These are phyloP conservation scores for Petrolisthes cinctipes DNA, from an alignment of 2,888 invertebrate genomes.

Conservation along the genomic window DNA sequence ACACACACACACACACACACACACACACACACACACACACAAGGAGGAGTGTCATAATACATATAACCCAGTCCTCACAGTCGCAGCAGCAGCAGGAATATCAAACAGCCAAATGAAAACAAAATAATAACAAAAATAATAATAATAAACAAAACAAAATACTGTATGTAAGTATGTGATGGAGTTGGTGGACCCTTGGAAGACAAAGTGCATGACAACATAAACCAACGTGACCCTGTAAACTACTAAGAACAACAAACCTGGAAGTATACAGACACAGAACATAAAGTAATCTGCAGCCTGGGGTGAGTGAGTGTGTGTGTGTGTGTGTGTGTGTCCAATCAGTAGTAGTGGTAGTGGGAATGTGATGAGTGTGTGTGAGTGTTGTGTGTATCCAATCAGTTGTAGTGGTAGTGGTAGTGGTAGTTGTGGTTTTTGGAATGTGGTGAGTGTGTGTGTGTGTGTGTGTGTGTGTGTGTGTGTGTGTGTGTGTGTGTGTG, in stretches of 20 bases:
- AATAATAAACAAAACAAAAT: too few relatives aligned
- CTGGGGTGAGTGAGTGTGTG: too few relatives aligned
- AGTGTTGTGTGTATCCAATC: background rate
- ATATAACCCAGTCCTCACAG: too few relatives aligned
- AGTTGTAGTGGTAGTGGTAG: background rate
- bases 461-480: too few relatives aligned
- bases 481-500: background rate
- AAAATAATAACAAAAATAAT: too few relatives aligned
- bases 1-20: background rate
- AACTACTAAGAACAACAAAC: background rate
- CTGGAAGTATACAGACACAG: background rate
- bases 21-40: too few relatives aligned
- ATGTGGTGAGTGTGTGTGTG: too few relatives aligned
- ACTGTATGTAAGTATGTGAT: background rate
- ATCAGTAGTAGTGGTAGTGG: background rate
- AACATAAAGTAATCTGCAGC: background rate
- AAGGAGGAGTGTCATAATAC: too few relatives aligned
- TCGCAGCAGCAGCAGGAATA: too few relatives aligned
- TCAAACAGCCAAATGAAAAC: background rate
- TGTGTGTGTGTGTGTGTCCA: too few relatives aligned
- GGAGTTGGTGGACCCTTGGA: background rate
- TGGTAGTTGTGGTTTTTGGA: background rate
- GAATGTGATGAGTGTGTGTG: background rate
- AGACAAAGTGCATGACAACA: background rate
- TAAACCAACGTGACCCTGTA: background rate